phyloP scores from a whole-genome alignment of 1,140 invertebrate species.

The Babylonia areolata region DNA sequence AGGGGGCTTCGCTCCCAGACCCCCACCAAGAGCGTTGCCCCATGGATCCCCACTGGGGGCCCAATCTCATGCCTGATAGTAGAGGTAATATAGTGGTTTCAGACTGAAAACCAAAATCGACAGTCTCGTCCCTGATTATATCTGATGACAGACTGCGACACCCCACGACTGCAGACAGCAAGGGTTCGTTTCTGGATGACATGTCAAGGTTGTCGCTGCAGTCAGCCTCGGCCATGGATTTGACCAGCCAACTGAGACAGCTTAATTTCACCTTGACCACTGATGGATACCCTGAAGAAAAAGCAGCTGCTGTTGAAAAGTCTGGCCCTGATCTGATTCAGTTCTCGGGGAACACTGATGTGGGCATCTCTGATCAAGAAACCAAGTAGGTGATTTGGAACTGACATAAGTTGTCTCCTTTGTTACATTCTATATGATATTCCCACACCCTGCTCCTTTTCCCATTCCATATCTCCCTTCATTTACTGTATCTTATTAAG shows the following conservation, averaged over 20 bases:
- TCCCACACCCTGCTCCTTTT: too few species aligned
- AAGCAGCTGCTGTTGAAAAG: background rate
- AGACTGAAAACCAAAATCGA: too few species aligned
- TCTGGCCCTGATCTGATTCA: slow-evolving; percentile 26
- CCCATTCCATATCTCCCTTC: too few species aligned
- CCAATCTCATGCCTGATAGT: too few species aligned
- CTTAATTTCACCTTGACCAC: slow-evolving; percentile 18
- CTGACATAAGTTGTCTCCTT: background rate
- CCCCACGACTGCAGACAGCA: background rate
- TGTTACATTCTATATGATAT: too few species aligned
- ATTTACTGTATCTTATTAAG: too few species aligned
- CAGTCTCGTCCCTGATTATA: background rate
- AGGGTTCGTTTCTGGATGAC: slow-evolving; percentile 32
- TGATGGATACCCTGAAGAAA: background rate
- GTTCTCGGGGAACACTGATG: slow-evolving; percentile 16
- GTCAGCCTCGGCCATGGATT: slow-evolving; percentile 12
- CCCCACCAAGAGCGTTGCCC: too few species aligned
- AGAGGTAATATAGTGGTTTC: too few species aligned
- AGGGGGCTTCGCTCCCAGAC: too few species aligned
- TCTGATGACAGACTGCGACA: background rate
- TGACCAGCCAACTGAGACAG: slow-evolving; percentile 7
- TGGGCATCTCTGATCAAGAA: background rate
- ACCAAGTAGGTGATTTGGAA: background rate
- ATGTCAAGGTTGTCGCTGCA: slow-evolving; percentile 21
- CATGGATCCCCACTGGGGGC: too few species aligned